Conservation (phyloP, 2,888 invertebrate genomes). For the Taenaris catops region DNA sequence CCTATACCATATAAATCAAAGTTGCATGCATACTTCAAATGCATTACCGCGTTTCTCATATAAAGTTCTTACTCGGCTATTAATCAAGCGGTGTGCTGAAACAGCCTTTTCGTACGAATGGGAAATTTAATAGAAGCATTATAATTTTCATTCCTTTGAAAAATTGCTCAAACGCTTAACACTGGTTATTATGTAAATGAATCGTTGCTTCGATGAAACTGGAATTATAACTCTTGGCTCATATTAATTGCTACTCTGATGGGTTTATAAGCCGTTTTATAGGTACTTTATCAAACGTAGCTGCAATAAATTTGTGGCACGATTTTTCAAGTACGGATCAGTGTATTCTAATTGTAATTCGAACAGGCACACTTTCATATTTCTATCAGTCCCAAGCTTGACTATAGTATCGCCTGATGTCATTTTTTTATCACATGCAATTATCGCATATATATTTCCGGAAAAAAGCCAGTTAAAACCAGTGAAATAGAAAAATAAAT, state of each 20-base stretch:
- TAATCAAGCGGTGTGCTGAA: constrained; percentile 13
- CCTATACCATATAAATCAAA: constrained; percentile 4
- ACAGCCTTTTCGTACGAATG: constrained; percentile 7
- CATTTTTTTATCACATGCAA: too few relatives aligned
- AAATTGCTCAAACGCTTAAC: constrained; percentile 11
- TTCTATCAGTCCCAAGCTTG: too few relatives aligned
- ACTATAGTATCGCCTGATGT: too few relatives aligned
- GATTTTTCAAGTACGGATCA: too few relatives aligned
- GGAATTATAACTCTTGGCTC: constrained; percentile 3
- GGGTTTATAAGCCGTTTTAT: not conserved
- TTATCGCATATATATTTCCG: too few relatives aligned
- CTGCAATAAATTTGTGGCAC: too few relatives aligned
- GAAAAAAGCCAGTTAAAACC: too few relatives aligned
- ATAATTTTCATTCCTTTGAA: constrained; percentile 13
- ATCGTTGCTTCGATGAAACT: constrained; percentile 15
- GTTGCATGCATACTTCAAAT: constrained; percentile 6
- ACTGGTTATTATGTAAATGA: constrained; percentile 22
- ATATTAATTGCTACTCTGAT: constrained; percentile 3
- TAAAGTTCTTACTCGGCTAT: constrained; percentile 4
- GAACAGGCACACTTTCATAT: too few relatives aligned
- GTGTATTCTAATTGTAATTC: too few relatives aligned
- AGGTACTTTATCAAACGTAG: too few relatives aligned
- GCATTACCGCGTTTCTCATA: constrained; percentile 7
- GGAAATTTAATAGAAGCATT: constrained; percentile 10
- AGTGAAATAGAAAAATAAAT: too few relatives aligned